A percentile compares a stretch with the other conserved stretches of the same genome.
phyloP scores from a whole-genome alignment of 1,140 invertebrate genomes.

The Lepidotrigona ventralis region DNA sequence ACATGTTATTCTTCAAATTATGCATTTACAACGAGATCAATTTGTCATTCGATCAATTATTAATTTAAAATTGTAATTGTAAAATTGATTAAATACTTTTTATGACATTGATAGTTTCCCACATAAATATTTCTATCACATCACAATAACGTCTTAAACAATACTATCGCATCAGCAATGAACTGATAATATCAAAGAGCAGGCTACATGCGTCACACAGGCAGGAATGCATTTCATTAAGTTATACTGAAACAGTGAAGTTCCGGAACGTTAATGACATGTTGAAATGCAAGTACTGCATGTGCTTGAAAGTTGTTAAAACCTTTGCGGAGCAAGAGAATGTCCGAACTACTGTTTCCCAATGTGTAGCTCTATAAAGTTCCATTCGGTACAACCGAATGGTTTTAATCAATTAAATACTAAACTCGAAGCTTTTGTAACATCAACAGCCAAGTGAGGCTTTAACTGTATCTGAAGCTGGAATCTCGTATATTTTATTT shows the following conservation, averaged over 20 bases:
- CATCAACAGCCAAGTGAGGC: neutral
- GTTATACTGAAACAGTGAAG: neutral
- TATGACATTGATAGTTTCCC: too few relatives aligned
- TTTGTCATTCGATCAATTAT: too few relatives aligned
- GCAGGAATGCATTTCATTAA: neutral
- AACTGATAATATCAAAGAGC: neutral
- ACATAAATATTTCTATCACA: too few relatives aligned
- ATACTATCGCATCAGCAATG: too few relatives aligned
- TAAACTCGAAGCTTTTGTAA: neutral
- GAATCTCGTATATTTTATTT: neutral
- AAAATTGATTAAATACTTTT: too few relatives aligned
- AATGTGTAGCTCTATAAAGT: neutral
- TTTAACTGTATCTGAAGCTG: neutral
- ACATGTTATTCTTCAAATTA: too few relatives aligned
- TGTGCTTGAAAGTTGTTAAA: neutral
- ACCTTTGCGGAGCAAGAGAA: slow-evolving; percentile 7
- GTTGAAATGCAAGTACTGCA: neutral
- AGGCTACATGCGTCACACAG: neutral
- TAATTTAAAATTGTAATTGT: too few relatives aligned
- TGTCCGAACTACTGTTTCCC: slow-evolving; percentile 18
- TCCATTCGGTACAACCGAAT: neutral
- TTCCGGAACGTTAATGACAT: neutral
- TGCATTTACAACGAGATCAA: too few relatives aligned
- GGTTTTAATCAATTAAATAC: slow-evolving; percentile 1
- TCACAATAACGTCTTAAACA: neutral